phyloP scores from a whole-genome alignment of 2,113 vertebrate species.

The Arvicanthis niloticus region DNA sequence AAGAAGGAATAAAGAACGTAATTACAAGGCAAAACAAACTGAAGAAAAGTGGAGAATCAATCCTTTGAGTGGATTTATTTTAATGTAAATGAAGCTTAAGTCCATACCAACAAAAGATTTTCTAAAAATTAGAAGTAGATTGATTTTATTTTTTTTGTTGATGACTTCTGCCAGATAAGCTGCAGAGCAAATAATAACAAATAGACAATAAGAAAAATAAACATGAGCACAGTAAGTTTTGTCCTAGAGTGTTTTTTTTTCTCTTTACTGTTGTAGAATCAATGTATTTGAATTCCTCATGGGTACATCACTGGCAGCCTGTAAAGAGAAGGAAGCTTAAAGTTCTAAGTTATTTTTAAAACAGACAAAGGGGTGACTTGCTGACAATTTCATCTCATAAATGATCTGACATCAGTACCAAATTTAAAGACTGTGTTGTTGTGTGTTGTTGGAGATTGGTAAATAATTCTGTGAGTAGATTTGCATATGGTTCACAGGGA shows the following conservation, averaged over 20 bases:
- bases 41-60: background rate
- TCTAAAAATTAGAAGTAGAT: slow-evolving; percentile 62
- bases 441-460: background rate
- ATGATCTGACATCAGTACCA: background rate
- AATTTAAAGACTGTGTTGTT: background rate
- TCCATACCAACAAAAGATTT: slow-evolving; percentile 56
- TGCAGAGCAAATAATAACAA: slow-evolving; percentile 5
- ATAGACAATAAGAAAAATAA: slow-evolving; percentile 47
- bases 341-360: background rate
- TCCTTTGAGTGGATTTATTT: slow-evolving; percentile 61
- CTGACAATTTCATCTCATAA: background rate
- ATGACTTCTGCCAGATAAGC: slow-evolving; percentile 33
- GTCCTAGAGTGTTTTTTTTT: background rate
- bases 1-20: slow-evolving; percentile 42
- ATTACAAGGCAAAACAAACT: slow-evolving; percentile 67
- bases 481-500: background rate
- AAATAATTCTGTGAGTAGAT: background rate
- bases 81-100: slow-evolving; percentile 76
- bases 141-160: slow-evolving; percentile 8
- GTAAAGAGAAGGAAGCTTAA: background rate
- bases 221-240: background rate
- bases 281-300: background rate
- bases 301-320: background rate
- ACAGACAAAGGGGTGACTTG: background rate
- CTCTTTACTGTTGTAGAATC: slow-evolving; percentile 15